These are phyloP conservation scores for Eudyptes chrysolophus DNA, from an alignment of 2,113 vertebrate species.

Conservation along the genomic window DNA sequence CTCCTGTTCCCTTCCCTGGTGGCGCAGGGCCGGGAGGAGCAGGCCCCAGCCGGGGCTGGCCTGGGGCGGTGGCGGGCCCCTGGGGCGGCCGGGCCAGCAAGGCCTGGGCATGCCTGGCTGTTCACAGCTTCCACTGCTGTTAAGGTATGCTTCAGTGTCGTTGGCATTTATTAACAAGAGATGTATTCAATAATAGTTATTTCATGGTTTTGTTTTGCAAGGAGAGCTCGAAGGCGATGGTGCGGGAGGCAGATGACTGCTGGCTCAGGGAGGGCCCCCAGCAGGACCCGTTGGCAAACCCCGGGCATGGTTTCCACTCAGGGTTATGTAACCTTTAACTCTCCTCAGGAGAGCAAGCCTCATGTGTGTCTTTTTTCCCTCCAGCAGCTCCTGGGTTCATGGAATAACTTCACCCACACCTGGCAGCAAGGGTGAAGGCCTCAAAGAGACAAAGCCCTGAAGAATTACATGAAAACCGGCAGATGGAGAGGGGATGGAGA, in stretches of 20 bases:
- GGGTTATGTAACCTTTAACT: background rate
- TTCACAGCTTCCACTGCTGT: accelerated
- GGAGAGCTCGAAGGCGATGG: background rate
- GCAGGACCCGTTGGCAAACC: accelerated
- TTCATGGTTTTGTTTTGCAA: background rate
- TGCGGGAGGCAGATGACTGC: background rate
- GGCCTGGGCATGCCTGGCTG: background rate
- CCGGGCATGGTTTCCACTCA: accelerated
- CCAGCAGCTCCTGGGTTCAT: background rate
- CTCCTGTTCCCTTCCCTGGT: background rate
- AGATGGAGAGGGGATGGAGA: background rate
- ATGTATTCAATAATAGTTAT: accelerated
- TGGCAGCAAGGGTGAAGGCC: background rate
- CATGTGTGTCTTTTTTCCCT: background rate
- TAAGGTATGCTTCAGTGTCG: accelerated
- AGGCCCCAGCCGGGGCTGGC: no score
- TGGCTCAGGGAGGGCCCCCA: accelerated
- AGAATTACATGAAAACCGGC: background rate
- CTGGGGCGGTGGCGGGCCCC: accelerated
- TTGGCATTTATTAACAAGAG: background rate
- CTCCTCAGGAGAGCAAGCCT: background rate
- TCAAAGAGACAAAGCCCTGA: background rate
- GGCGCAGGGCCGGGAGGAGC: accelerated
- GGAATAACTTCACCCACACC: background rate
- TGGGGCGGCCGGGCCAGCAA: accelerated